Conservation (phyloP, 1,140 invertebrate genomes). For the Zophobas morio region DNA sequence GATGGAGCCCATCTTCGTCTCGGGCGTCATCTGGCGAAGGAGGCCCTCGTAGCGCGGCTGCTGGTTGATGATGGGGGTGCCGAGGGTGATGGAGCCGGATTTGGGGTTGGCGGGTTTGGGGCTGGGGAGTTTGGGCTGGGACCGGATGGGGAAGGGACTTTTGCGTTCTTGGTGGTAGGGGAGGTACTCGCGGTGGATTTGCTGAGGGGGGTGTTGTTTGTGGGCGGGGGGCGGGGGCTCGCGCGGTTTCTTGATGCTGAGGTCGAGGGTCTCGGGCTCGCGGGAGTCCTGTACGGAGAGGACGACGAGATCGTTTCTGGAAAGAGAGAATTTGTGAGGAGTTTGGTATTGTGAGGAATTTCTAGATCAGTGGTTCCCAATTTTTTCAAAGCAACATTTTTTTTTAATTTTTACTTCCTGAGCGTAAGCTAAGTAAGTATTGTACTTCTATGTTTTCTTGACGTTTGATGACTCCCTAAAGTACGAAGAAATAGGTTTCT, state of each 20-base stretch:
- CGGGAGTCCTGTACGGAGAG: constrained; percentile 74
- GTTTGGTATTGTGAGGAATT: too few species aligned
- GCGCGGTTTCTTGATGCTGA: constrained; percentile 85
- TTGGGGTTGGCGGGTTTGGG: constrained; percentile 70
- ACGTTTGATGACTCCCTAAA: too few species aligned
- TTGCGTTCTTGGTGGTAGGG: constrained; percentile 61
- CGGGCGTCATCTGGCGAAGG: constrained; percentile 76
- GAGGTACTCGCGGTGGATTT: constrained; percentile 45
- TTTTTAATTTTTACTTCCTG: too few species aligned
- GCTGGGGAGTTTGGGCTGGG: constrained; percentile 63
- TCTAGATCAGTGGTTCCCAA: too few species aligned
- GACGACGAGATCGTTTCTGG: constrained; percentile 76
- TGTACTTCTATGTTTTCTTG: too few species aligned
- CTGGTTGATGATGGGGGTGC: constrained; percentile 75
- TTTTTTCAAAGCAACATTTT: too few species aligned
- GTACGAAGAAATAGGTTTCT: too few species aligned
- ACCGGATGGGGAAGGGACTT: constrained; percentile 58
- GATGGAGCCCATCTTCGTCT: constrained; percentile 89
- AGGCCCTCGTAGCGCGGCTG: constrained; percentile 75
- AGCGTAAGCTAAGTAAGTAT: too few species aligned
- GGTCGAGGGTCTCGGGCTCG: constrained; percentile 80
- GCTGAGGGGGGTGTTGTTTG: constrained; percentile 60
- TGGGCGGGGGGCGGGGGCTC: constrained; percentile 71
- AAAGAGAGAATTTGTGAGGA: too few species aligned
- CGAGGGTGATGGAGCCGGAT: constrained; percentile 88